These are phyloP conservation scores for Heptranchias perlo DNA, from an alignment of 2,113 vertebrate genomes.

Conservation along the genomic window DNA sequence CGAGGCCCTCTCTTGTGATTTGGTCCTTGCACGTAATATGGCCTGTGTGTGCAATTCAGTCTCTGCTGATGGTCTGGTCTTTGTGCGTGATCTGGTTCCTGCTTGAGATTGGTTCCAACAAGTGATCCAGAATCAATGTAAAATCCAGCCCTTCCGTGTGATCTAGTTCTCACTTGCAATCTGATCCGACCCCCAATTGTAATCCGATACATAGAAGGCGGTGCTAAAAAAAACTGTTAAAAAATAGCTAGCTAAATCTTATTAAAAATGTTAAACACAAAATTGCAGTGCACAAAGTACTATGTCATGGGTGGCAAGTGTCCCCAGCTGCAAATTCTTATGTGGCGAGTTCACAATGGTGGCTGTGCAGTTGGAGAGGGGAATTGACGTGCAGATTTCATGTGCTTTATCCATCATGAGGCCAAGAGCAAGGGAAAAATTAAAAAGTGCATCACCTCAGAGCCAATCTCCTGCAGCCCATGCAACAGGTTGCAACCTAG, in stretches of 20 bases:
- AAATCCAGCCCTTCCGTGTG: not conserved
- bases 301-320: not conserved
- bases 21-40: not conserved
- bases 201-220: too few species aligned
- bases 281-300: not conserved
- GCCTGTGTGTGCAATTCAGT: not conserved
- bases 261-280: constrained; percentile 11
- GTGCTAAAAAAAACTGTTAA: not conserved
- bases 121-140: not conserved
- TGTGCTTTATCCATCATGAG: not conserved
- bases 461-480: not conserved
- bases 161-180: not conserved
- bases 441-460: not conserved
- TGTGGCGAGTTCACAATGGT: not conserved
- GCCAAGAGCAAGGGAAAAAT: not conserved
- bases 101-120: not conserved
- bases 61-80: not conserved
- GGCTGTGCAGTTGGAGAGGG: not conserved
- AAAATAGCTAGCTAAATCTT: not conserved
- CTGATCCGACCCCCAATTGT: not conserved
- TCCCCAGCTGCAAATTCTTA: not conserved
- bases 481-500: not conserved
- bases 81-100: not conserved
- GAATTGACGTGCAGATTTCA: not conserved
- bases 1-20: not conserved